A percentile compares a stretch with the other conserved stretches of the same genome.
These are phyloP conservation scores for Agonopterix heracliana DNA, from an alignment of 2,888 invertebrate species.

Conservation along the genomic window DNA sequence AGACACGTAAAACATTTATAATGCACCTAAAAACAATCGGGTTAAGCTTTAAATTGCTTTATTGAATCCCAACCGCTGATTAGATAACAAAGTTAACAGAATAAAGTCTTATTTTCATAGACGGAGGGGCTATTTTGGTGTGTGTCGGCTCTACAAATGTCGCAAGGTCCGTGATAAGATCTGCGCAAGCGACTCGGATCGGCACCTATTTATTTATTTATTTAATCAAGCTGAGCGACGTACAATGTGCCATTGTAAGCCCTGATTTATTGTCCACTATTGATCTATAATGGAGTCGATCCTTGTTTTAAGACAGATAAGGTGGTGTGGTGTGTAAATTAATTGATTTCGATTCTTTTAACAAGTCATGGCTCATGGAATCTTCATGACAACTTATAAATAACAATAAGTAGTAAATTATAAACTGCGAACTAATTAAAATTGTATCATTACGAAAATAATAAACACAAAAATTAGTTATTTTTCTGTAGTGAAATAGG, in stretches of 20 bases:
- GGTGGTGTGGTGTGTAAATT: constrained; percentile 7
- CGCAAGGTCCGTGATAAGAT: constrained; percentile 58
- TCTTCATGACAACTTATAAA: neutral
- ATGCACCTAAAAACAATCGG: constrained; percentile 26
- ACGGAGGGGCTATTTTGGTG: constrained; percentile 42
- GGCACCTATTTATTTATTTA: constrained; percentile 72
- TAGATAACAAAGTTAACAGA: constrained; percentile 28
- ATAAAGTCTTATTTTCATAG: constrained; percentile 39
- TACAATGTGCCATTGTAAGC: constrained; percentile 73
- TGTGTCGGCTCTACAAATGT: constrained; percentile 47
- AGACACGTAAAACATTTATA: constrained; percentile 25
- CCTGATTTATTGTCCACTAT: constrained; percentile 60
- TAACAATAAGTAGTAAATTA: no score
- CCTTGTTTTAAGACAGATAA: constrained; percentile 6
- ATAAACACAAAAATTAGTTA: no score
- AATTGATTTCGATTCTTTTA: constrained; percentile 1
- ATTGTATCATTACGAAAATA: no score
- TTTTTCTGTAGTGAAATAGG: no score
- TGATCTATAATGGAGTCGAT: constrained; percentile 49
- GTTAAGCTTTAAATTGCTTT: constrained; percentile 31
- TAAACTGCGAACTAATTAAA: no score
- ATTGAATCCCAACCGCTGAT: constrained; percentile 29
- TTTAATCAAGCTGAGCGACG: constrained; percentile 70
- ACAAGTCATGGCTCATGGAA: neutral
- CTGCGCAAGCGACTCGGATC: constrained; percentile 56